Percentiles rank a stretch among this genome's conserved stretches.
These are phyloP conservation scores for Oryzias celebensis DNA, from an alignment of 2,113 vertebrate species.

Conservation along the genomic window DNA sequence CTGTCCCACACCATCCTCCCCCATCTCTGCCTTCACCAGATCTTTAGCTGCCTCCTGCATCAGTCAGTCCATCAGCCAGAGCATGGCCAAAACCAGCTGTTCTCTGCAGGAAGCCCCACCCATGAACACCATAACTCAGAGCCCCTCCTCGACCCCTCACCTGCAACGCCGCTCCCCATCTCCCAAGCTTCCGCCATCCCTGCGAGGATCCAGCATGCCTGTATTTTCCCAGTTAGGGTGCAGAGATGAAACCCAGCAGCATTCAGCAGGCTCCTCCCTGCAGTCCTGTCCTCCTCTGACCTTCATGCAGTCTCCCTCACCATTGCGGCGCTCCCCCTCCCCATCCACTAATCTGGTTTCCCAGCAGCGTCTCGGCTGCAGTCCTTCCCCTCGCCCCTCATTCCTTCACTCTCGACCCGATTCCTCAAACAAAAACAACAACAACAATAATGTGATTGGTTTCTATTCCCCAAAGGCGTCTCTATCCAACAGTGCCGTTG, in stretches of 20 bases:
- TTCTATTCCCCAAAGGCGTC: conserved; percentile 23
- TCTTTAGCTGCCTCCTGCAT: conserved; percentile 85
- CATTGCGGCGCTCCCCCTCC: conserved; percentile 30
- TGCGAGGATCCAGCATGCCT: conserved; percentile 1
- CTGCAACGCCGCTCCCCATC: conserved; percentile 51
- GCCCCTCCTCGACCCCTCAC: conserved; percentile 9
- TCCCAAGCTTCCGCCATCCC: conserved; percentile 35
- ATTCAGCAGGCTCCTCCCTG: conserved; percentile 33
- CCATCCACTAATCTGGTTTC: conserved; percentile 9
- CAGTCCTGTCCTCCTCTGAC: conserved; percentile 35
- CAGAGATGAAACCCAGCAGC: conserved; percentile 33
- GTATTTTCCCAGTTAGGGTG: conserved; percentile 9
- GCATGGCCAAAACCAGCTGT: conserved; percentile 72
- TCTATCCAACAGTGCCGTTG: conserved; percentile 13
- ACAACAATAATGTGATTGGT: conserved; percentile 49
- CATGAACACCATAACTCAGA: conserved; percentile 9
- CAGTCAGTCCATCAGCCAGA: conserved; percentile 85
- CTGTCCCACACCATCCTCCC: conserved; percentile 28
- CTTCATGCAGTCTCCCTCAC: conserved; percentile 21
- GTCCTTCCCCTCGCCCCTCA: conserved; percentile 14
- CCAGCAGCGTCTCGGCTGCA: conserved; percentile 1
- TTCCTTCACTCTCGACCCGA: conserved; percentile 33
- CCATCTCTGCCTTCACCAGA: conserved; percentile 71
- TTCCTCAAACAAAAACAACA: conserved; percentile 53
- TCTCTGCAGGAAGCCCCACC: conserved; percentile 22